Conservation (phyloP, 2,797 vertebrate genomes). For the Pantherophis vulpinus region DNA sequence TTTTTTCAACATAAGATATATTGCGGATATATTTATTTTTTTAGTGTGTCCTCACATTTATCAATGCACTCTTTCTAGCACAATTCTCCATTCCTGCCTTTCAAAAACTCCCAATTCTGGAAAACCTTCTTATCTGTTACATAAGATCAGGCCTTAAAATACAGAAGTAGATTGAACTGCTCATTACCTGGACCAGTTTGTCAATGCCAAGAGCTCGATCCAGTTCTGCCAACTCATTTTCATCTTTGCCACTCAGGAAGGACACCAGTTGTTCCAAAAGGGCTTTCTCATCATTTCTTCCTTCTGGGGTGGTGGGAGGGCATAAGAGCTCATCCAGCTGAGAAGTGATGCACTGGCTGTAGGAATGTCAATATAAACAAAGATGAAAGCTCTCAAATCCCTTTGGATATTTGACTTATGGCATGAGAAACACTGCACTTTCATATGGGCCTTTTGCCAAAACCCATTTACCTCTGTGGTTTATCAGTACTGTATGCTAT, state of each 20-base stretch:
- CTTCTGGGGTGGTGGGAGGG: constrained; percentile 87
- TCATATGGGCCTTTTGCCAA: not conserved
- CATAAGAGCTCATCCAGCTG: constrained; percentile 90
- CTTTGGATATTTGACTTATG: not conserved
- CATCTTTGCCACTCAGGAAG: constrained; percentile 93
- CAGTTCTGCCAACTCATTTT: constrained; percentile 89
- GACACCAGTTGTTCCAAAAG: constrained; percentile 91
- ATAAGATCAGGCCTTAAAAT: not conserved
- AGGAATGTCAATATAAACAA: not conserved
- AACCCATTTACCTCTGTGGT: not conserved
- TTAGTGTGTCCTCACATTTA: not conserved
- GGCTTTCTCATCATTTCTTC: constrained; percentile 89
- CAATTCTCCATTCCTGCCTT: not conserved
- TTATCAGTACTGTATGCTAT: accelerated
- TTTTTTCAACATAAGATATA: not conserved
- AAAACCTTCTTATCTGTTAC: not conserved
- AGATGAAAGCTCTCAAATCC: not conserved
- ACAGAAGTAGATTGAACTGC: accelerated
- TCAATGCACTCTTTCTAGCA: not conserved
- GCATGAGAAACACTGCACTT: too few species aligned
- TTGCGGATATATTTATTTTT: not conserved
- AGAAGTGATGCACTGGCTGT: constrained; percentile 85
- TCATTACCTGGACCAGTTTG: constrained; percentile 88
- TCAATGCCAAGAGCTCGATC: constrained; percentile 95
- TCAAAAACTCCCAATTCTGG: constrained; percentile 13